These are phyloP conservation scores for Tipula unca DNA, from an alignment of 2,888 invertebrate genomes.

Conservation along the genomic window DNA sequence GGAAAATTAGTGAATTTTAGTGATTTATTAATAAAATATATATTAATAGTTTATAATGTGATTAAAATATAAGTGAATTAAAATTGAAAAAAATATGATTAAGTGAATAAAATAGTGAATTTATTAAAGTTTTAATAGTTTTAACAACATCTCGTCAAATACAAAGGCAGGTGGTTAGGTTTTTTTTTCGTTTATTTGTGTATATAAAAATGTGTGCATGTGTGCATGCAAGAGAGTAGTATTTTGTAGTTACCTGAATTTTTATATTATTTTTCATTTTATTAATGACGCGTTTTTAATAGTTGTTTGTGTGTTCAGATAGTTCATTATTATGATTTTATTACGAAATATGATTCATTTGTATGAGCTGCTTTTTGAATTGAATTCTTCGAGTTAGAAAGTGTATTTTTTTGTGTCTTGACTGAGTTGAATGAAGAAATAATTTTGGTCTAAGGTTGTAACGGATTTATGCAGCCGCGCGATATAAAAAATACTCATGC, in stretches of 20 bases:
- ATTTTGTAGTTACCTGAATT: neutral
- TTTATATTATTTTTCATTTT: neutral
- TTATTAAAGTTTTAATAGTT: neutral
- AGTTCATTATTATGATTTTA: neutral
- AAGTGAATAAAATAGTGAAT: neutral
- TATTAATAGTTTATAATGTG: neutral
- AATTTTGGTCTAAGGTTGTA: neutral
- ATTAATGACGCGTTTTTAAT: constrained; percentile 14
- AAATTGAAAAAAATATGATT: neutral
- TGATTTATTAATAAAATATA: neutral
- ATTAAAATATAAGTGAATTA: neutral
- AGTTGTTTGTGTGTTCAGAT: neutral
- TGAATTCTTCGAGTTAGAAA: neutral
- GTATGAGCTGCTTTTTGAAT: neutral
- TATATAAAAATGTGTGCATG: neutral
- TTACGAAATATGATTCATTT: neutral
- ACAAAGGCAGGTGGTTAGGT: neutral
- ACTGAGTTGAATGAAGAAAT: neutral
- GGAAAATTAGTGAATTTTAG: neutral
- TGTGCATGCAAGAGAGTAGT: neutral
- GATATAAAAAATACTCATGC: neutral
- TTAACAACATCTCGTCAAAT: neutral
- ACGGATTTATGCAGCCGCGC: neutral
- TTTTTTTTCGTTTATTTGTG: neutral
- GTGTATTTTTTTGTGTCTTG: neutral